Base-by-base conservation (phyloP, 2,113 vertebrate genomes). In the Microcebus jonahi region DNA sequence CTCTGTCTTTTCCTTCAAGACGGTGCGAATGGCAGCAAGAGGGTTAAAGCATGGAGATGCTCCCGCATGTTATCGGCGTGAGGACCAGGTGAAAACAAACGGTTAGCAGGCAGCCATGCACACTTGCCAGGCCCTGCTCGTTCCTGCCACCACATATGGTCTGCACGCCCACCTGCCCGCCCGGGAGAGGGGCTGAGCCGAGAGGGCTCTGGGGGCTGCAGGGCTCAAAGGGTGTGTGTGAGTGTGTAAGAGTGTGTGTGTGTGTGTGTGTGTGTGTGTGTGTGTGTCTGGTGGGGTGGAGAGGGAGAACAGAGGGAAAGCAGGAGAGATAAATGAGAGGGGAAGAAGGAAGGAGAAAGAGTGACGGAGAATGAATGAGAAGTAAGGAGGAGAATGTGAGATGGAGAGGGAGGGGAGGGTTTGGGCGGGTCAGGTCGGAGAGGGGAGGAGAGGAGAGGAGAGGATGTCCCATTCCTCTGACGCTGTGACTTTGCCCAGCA, bases 71-170 rank as follows among this genome's bases (percentile, higher is more conserved):
- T 90, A 95, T 87, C 88, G 88, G 95, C 63, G 10, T 88, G 96
- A 97, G 89, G 88, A 96, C 94, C 91, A 97, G 96, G 97, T 97
- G 97, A 97, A 91, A 96, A 95, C 82, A 87, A 98, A 97, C 77
- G 93, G 91, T 94, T 95, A 94, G 96, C 94, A 96, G 97, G 91
- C 94, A 96, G 96, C 95, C 92, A 90, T 10, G 1, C 93, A 96
- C 85, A 90, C 96, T 95, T 57, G 9, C 94, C 91, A 96, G 88
- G 93, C 76, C 96, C 94, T 95, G 86, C 91, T 73, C 86, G 31
- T 88, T 96, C 82, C 95, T 93, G 94, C 94, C 93, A 95, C 86
- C 91, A 87, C 97, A 97, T 97, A 95, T 92, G 95, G 89, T 94
- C 79, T 93, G 50, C 75, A 86, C 0, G 67, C 83, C 80, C 39